Evolutionary conservation across 2,113 vertebrate species (phyloP).

Genomic region (Dasypus novemcinctus): DNA sequence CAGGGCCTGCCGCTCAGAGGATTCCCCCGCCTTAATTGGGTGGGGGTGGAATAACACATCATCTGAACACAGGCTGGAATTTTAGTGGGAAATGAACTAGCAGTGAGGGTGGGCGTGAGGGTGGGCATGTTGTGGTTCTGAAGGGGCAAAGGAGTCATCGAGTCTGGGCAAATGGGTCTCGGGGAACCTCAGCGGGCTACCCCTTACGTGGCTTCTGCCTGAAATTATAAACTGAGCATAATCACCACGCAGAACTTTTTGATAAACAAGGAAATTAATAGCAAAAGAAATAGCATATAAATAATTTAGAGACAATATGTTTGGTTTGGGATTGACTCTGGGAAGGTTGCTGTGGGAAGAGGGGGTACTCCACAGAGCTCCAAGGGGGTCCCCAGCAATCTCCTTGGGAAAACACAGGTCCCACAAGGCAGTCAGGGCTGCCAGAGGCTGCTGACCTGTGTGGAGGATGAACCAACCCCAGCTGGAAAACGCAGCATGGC

Average conservation of each 20-base stretch:
- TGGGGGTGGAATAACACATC: not conserved
- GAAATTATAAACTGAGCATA: not conserved
- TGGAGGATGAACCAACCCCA: not conserved
- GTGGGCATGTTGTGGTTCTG: not conserved
- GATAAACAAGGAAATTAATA: not conserved
- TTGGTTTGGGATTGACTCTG: not conserved
- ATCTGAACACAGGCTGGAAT: not conserved
- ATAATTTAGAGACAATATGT: not conserved
- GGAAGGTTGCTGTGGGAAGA: not conserved
- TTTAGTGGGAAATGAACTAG: not conserved
- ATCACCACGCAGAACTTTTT: not conserved
- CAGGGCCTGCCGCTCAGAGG: not conserved
- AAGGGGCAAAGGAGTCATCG: not conserved
- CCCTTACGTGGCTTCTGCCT: not conserved
- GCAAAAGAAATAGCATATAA: not conserved
- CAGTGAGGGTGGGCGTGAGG: not conserved
- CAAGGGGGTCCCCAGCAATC: not conserved
- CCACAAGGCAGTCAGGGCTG: not conserved
- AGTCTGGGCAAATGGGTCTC: not conserved
- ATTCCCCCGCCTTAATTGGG: not conserved
- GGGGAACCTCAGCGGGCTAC: not conserved
- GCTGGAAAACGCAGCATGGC: not conserved
- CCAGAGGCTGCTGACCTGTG: not conserved
- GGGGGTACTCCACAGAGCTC: not conserved
- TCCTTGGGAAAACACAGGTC: not conserved